Evolutionary conservation across 2,888 invertebrate species (phyloP), one percentile per base, ranked within the genome.

Genomic region (Lasioglossum leucozonium): DNA sequence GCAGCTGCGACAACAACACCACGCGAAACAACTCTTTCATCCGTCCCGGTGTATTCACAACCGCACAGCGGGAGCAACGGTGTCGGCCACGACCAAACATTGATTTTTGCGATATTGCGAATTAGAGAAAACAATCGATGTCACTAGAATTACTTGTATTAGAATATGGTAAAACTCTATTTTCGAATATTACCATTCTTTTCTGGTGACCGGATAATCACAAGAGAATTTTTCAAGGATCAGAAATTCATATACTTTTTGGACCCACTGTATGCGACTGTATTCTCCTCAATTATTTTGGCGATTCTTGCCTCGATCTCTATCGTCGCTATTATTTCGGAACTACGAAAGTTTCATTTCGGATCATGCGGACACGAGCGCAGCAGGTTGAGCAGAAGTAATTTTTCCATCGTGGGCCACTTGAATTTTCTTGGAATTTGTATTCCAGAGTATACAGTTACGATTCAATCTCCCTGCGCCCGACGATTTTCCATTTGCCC

Each of bases 1-100:
- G 76, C 62, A 73, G 74, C 34, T 47, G 40, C 81, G 81, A 69
- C 72, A 76, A 72, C 62, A 30, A 40, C 62, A 16, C 18, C 65
- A 44, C 73, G 62, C 34, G 76, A 77, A 55, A 77, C 44, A 22
- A 77, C 4, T 13, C 67, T 76, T 79, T 51, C 67, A 69, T 72
- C 40, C 47, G 0, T 8, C 22, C 34, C 18, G 16, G 16, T 30
- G 16, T 62, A 62, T 62, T 62, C 30, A 30, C 16, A 55, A n/a
- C n/a, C n/a, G n/a, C n/a, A n/a, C n/a, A n/a, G n/a, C n/a, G n/a
- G n/a, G n/a, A n/a, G n/a, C n/a, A n/a, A n/a, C n/a, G n/a, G n/a
- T n/a, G n/a, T n/a, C n/a, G n/a, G n/a, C n/a, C n/a, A n/a, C n/a
- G 16, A 44, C 44, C 4, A 44, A 16, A 16, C n/a, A n/a, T 18